Percentiles rank a stretch among this genome's conserved stretches.
Evolutionary conservation across 2,888 invertebrate genomes (phyloP).

Genomic region (Mesoligia furuncula): DNA sequence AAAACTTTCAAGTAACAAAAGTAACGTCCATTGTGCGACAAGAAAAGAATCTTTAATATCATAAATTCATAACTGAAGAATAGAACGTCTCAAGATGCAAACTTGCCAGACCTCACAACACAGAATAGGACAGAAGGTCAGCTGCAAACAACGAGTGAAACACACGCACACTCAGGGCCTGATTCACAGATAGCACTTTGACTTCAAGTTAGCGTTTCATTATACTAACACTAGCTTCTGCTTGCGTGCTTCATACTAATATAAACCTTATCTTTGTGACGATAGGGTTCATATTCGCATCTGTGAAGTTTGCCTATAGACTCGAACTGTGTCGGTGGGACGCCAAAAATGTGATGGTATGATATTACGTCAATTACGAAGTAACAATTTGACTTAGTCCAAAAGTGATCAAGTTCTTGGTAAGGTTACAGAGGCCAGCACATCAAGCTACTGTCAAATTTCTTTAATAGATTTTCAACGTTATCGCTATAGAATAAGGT

Average conservation of each 20-base stretch:
- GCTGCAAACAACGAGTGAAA: not conserved
- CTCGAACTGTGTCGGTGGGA: not conserved
- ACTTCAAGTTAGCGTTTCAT: too few relatives aligned
- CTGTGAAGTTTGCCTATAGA: not conserved
- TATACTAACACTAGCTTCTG: too few relatives aligned
- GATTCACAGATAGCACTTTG: too few relatives aligned
- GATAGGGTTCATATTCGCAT: not conserved
- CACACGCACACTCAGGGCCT: not conserved
- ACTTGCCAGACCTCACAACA: not conserved
- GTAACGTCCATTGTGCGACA: conserved; percentile 16
- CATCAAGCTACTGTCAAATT: too few relatives aligned
- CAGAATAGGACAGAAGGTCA: not conserved
- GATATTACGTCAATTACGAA: not conserved
- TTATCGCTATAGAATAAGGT: too few relatives aligned
- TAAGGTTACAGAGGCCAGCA: too few relatives aligned
- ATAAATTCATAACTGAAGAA: conserved; percentile 21
- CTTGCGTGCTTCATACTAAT: not conserved
- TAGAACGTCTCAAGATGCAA: conserved; percentile 12
- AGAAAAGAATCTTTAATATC: conserved; percentile 35
- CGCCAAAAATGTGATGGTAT: not conserved
- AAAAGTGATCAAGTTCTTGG: not conserved
- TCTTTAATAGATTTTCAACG: too few relatives aligned
- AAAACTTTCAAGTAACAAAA: conserved; percentile 21
- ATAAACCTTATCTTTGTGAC: not conserved
- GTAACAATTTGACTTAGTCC: not conserved